phyloP scores from a whole-genome alignment of 2,113 vertebrate species.

The Bettongia penicillata region DNA sequence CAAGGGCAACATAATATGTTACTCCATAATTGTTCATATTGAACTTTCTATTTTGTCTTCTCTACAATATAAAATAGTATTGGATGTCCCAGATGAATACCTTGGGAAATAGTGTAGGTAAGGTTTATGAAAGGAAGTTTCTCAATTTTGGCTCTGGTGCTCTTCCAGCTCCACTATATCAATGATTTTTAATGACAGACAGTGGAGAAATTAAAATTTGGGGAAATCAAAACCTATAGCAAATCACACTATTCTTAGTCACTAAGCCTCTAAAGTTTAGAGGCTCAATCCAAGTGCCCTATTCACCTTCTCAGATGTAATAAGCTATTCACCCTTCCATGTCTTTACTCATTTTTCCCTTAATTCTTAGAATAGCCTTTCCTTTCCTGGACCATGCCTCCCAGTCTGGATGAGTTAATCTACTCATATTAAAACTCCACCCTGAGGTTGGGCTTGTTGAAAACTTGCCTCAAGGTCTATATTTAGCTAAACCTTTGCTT shows the following conservation, averaged over 20 bases:
- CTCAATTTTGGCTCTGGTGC: not conserved
- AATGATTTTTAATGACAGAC: not conserved
- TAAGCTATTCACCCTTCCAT: not conserved
- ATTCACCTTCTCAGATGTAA: not conserved
- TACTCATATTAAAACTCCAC: not conserved
- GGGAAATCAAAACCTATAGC: accelerated
- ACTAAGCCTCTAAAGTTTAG: not conserved
- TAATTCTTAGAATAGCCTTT: not conserved
- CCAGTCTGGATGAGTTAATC: not conserved
- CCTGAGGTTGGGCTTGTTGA: not conserved
- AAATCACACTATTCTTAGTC: not conserved
- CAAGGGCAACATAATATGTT: not conserved
- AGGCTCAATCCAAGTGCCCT: not conserved
- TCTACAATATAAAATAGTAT: not conserved
- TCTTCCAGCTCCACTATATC: not conserved
- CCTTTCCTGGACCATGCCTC: not conserved
- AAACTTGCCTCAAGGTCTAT: not conserved
- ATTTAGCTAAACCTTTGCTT: not conserved
- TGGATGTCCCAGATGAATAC: not conserved
- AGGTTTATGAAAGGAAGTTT: not conserved
- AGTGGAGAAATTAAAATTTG: accelerated
- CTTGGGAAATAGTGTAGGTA: not conserved
- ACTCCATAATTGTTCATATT: not conserved
- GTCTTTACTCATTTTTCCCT: not conserved
- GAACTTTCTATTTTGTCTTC: not conserved